Conservation (phyloP, 2,797 vertebrate species). For the Furcifer pardalis region DNA sequence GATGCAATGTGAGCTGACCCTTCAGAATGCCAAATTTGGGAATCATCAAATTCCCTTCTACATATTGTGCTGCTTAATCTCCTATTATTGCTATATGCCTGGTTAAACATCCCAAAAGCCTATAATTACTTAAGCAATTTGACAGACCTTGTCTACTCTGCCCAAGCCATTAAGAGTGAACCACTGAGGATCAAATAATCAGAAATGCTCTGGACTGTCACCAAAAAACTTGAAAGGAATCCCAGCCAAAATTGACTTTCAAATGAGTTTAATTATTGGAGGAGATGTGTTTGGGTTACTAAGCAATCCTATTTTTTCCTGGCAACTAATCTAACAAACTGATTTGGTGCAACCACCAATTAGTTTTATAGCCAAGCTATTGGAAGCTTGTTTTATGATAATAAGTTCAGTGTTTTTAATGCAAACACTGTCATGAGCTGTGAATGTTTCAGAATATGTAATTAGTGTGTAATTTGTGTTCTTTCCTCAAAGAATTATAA, state of each 20-base stretch:
- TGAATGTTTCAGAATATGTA: conserved; percentile 10
- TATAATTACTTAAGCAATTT: conserved; percentile 24
- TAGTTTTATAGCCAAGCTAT: conserved; percentile 13
- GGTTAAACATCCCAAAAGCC: background rate
- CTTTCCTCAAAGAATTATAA: background rate
- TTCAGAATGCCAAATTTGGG: background rate
- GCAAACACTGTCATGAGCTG: background rate
- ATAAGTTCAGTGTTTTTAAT: conserved; percentile 11
- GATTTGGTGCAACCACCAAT: conserved; percentile 12
- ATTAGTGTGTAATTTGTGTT: background rate
- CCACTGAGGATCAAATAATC: conserved; percentile 25
- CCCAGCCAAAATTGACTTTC: conserved; percentile 25
- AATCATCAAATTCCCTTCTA: background rate
- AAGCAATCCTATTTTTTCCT: background rate
- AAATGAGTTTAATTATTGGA: conserved; percentile 27
- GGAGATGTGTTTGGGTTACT: conserved; percentile 12
- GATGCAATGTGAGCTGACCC: background rate
- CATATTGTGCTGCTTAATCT: background rate
- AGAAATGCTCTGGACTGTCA: conserved; percentile 24
- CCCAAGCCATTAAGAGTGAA: background rate
- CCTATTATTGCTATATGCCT: conserved; percentile 6
- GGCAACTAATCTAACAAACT: conserved; percentile 19
- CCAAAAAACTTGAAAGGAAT: conserved; percentile 16
- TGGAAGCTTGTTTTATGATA: conserved; percentile 14
- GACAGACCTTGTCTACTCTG: conserved; percentile 6